Percentiles rank a stretch among this genome's conserved stretches.
Evolutionary conservation across 2,888 invertebrate genomes (phyloP).

Genomic region (Drosophila flavopinicola): DNA sequence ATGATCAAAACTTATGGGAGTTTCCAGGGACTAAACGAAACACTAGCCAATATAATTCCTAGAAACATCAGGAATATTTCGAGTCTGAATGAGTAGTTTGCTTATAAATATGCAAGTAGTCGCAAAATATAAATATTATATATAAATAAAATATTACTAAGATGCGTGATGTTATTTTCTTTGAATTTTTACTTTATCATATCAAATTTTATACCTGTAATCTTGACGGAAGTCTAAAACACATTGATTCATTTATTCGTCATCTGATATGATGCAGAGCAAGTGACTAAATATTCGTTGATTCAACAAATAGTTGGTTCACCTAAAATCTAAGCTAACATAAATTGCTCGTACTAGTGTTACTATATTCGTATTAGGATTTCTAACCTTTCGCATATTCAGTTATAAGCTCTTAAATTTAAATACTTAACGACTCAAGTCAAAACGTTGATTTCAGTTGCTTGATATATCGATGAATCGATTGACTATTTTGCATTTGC

Average conservation of each 20-base stretch:
- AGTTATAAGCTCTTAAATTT: too few relatives aligned
- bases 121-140: background rate
- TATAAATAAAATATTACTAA: slow-evolving; percentile 2
- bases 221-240: slow-evolving; percentile 13
- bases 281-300: slow-evolving; percentile 6
- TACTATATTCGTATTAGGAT: too few relatives aligned
- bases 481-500: slow-evolving; percentile 10
- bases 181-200: background rate
- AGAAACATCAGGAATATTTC: too few relatives aligned
- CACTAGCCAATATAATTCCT: too few relatives aligned
- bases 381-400: too few relatives aligned
- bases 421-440: too few relatives aligned
- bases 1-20: too few relatives aligned
- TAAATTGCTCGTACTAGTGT: too few relatives aligned
- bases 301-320: background rate
- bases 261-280: slow-evolving; percentile 13
- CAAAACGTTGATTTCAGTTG: too few relatives aligned
- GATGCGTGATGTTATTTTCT: background rate
- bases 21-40: too few relatives aligned
- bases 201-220: slow-evolving; percentile 14
- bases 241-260: slow-evolving; percentile 23
- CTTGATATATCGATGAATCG: slow-evolving; percentile 35
- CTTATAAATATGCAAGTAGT: too few relatives aligned
- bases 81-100: too few relatives aligned
- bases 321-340: background rate